Evolutionary conservation across 2,888 invertebrate species (phyloP), one percentile per base, ranked within the genome.

Genomic region (Lobophora halterata): DNA sequence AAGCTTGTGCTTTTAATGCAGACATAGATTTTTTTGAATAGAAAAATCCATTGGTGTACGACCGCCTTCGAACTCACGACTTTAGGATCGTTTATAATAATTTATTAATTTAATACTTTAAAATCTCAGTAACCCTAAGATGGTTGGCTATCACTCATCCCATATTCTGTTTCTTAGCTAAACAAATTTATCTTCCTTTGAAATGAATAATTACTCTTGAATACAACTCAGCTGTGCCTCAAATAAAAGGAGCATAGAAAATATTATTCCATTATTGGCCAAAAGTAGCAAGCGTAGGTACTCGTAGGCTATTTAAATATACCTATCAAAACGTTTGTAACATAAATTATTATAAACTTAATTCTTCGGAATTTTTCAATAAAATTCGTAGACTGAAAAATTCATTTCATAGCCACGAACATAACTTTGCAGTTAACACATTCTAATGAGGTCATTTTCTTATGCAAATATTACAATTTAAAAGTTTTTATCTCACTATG

Each of bases 151-250:
- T 53, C 52, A 49, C 46, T 49, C 47, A 43, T 43, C 49, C 52
- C 36, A 34, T 46, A 46, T 48, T 51, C 56, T 58, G 60, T 62
- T 62, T 61, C 48, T 55, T 54, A 59, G 57, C 54, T 51, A 60
- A 61, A 65, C 63, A 63, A 61, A 65, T 61, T 71, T 61, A 64
- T 56, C 48, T 46, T 45, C 42, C 49, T 51, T 55, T 53, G 65
- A 61, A 66, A 60, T 61, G 36, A 67, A 66, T 62, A 55, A 66
- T 57, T 46, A 44, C 52, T 41, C 37, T 55, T 55, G 49, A 60
- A 59, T 55, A 54, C 52, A 52, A 36, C 43, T 54, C 37, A 35
- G 18, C 20, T n/a, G n/a, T n/a, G 33, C 19, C 31, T 25, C 17
- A 24, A 28, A 34, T 35, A 24, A 39, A 39, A 36, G 23, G 32